Evolutionary conservation across 2,113 vertebrate genomes (phyloP).

Genomic region (Romanogobio albipinnatus): DNA sequence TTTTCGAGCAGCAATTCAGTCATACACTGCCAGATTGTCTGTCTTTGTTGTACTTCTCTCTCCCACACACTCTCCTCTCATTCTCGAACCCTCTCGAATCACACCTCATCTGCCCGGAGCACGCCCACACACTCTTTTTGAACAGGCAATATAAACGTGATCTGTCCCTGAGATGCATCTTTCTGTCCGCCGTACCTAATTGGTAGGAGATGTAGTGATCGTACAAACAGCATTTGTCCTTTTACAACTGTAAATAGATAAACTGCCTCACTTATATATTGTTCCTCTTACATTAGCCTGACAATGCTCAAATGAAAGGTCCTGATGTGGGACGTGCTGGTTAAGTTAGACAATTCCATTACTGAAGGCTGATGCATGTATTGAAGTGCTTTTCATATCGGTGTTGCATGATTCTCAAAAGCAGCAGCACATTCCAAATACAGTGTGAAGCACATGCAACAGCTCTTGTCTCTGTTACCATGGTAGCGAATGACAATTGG

Average conservation of each 20-base stretch:
- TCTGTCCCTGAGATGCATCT: slow-evolving; percentile 16
- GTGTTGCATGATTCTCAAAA: slow-evolving; percentile 31
- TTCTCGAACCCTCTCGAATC: slow-evolving; percentile 42
- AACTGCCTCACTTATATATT: background rate
- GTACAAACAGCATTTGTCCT: background rate
- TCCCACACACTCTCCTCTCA: slow-evolving; percentile 32
- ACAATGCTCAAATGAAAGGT: background rate
- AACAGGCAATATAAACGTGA: slow-evolving; percentile 41
- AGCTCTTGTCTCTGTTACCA: slow-evolving; percentile 58
- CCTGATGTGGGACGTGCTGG: background rate
- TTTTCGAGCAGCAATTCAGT: background rate
- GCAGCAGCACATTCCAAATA: slow-evolving; percentile 48
- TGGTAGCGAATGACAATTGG: slow-evolving; percentile 62
- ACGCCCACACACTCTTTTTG: slow-evolving; percentile 49
- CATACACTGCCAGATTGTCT: slow-evolving; percentile 19
- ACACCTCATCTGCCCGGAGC: slow-evolving; percentile 51
- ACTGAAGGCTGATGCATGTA: background rate
- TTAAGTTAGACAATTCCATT: background rate
- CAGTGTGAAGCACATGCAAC: slow-evolving; percentile 52
- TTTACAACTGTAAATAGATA: background rate
- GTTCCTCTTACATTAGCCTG: background rate
- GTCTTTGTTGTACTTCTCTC: slow-evolving; percentile 51
- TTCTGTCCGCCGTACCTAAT: background rate
- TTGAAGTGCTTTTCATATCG: slow-evolving; percentile 41
- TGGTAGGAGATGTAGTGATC: background rate